Evolutionary conservation across 2,113 vertebrate species (phyloP).

Genomic region (Telmatochromis bifrenatus): DNA sequence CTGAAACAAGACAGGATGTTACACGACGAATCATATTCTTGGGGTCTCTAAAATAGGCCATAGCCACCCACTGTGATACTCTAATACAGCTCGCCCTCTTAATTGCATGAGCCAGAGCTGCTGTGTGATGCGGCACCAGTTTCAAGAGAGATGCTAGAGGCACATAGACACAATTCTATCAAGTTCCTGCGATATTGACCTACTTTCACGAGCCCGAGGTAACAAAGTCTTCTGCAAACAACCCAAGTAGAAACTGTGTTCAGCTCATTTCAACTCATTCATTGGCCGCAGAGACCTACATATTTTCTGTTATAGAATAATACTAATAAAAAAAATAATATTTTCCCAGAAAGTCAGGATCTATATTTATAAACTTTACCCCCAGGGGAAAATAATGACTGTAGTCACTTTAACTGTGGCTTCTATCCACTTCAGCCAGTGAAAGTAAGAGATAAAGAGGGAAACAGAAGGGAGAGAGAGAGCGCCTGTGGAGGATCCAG

Average conservation of each 20-base stretch:
- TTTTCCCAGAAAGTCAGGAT: not conserved
- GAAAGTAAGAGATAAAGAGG: not conserved
- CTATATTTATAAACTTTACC: not conserved
- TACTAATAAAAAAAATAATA: not conserved
- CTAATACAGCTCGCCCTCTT: not conserved
- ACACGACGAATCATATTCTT: not conserved
- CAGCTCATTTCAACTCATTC: not conserved
- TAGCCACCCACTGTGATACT: not conserved
- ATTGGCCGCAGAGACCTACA: not conserved
- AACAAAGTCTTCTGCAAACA: constrained; percentile 18
- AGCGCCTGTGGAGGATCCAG: constrained; percentile 18
- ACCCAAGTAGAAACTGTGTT: not conserved
- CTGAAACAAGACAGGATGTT: not conserved
- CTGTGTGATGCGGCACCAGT: constrained; percentile 14
- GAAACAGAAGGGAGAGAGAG: not conserved
- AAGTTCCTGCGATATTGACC: constrained; percentile 59
- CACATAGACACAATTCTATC: constrained; percentile 27
- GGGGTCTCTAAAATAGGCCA: not conserved
- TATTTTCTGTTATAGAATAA: not conserved
- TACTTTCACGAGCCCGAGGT: constrained; percentile 45
- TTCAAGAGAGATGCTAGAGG: constrained; percentile 2
- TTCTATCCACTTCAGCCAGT: not conserved
- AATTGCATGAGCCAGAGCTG: not conserved
- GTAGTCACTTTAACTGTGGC: not conserved
- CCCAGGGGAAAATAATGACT: not conserved